A percentile compares a stretch with the other conserved stretches of the same genome.
Conservation (phyloP, 2,797 vertebrate genomes). For the Selene dorsalis region DNA sequence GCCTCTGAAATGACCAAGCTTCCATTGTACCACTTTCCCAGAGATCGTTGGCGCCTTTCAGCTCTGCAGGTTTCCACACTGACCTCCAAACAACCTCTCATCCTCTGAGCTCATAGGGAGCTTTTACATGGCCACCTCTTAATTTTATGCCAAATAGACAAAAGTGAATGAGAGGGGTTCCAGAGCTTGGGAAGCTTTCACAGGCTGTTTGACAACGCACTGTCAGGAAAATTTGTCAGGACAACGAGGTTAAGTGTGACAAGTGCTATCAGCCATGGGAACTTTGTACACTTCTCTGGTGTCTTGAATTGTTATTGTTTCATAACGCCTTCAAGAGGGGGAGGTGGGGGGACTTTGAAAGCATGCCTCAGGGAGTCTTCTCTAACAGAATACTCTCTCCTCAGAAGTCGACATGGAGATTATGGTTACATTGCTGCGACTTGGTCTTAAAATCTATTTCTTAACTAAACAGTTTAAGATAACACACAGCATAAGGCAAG, state of each 20-base stretch:
- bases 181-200: constrained; percentile 65
- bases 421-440: constrained; percentile 52
- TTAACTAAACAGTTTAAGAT: constrained; percentile 73
- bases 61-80: constrained; percentile 71
- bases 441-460: constrained; percentile 61
- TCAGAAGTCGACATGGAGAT: constrained; percentile 68
- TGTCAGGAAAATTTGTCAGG: constrained; percentile 67
- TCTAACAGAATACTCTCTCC: constrained; percentile 54
- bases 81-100: constrained; percentile 79
- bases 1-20: constrained; percentile 60
- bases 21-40: constrained; percentile 73
- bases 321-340: constrained; percentile 65
- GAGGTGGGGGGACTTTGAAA: constrained; percentile 58
- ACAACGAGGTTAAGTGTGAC: constrained; percentile 80
- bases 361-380: constrained; percentile 58
- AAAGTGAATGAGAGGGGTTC: constrained; percentile 59
- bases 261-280: constrained; percentile 77
- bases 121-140: constrained; percentile 66
- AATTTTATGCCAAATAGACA: constrained; percentile 69
- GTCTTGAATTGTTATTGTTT: constrained; percentile 79
- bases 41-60: constrained; percentile 70
- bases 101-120: constrained; percentile 64
- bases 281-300: constrained; percentile 68
- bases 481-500: constrained; percentile 61
- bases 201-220: constrained; percentile 56